A percentile compares a stretch with the other conserved stretches of the same genome.
Conservation (phyloP, 2,797 vertebrate species). For the Chaunax sp. region DNA sequence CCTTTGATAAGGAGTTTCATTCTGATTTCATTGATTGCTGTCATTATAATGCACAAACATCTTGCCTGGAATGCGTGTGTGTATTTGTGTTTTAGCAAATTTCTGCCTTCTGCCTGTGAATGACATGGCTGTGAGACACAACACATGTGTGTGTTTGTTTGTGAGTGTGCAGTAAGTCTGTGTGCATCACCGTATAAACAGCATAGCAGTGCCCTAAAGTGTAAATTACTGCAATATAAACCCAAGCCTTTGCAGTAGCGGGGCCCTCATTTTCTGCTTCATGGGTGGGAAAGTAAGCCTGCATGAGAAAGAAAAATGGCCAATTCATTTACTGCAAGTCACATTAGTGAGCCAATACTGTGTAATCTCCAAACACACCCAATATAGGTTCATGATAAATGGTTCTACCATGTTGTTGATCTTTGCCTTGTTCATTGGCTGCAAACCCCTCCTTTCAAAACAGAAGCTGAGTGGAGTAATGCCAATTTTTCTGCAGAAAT, state of each 20-base stretch:
- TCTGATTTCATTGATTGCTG: conserved; percentile 85
- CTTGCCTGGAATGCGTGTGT: conserved; percentile 71
- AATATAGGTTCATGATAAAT: conserved; percentile 71
- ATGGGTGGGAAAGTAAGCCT: conserved; percentile 70
- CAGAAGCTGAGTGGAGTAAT: not conserved
- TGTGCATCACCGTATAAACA: conserved; percentile 64
- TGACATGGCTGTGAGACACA: conserved; percentile 38
- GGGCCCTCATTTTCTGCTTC: conserved; percentile 75
- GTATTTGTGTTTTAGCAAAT: conserved; percentile 29
- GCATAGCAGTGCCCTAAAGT: conserved; percentile 71
- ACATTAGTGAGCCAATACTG: conserved; percentile 74
- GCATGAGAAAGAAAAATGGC: conserved; percentile 62
- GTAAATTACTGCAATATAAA: conserved; percentile 58
- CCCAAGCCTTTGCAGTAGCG: conserved; percentile 69
- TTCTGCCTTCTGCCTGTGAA: conserved; percentile 56
- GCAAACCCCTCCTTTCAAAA: conserved; percentile 37
- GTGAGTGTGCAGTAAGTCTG: conserved; percentile 48
- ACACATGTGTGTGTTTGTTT: conserved; percentile 56
- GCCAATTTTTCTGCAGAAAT: conserved; percentile 15
- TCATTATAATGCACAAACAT: conserved; percentile 13
- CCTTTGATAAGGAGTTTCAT: conserved; percentile 83
- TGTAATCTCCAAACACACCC: conserved; percentile 68
- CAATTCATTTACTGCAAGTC: conserved; percentile 71
- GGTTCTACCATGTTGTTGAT: conserved; percentile 53
- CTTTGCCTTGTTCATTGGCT: conserved; percentile 61